Percentiles rank a stretch among this genome's conserved stretches.
Evolutionary conservation across 2,113 vertebrate species (phyloP).

Genomic region (Channa argus): DNA sequence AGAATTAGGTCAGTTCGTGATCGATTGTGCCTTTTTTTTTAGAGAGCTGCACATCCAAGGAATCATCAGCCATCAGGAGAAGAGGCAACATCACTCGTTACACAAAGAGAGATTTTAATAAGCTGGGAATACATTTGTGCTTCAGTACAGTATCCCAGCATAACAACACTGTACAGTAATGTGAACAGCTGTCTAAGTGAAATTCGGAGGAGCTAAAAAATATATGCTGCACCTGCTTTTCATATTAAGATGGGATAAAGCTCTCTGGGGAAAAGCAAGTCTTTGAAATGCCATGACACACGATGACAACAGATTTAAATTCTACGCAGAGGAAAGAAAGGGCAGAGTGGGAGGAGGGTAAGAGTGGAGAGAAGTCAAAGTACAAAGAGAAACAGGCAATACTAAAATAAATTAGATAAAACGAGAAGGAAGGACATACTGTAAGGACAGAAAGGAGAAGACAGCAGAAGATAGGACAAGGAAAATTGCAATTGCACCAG

Average conservation of each 20-base stretch:
- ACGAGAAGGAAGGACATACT: not conserved
- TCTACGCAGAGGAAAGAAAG: not conserved
- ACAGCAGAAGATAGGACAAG: not conserved
- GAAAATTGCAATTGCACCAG: not conserved
- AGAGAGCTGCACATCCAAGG: conserved; percentile 34
- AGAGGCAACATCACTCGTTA: conserved; percentile 10
- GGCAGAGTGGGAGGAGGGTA: not conserved
- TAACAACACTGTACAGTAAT: conserved; percentile 5
- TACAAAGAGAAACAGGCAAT: not conserved
- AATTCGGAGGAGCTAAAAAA: conserved; percentile 9
- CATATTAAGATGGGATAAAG: conserved; percentile 2
- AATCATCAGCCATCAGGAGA: conserved; percentile 18
- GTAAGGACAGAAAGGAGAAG: not conserved
- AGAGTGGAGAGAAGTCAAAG: not conserved
- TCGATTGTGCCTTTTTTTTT: conserved; percentile 35
- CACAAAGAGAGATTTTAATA: conserved; percentile 28
- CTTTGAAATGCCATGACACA: conserved; percentile 20
- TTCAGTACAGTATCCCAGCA: conserved; percentile 24
- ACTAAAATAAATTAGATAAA: not conserved
- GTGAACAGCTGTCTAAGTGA: conserved; percentile 28
- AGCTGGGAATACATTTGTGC: conserved; percentile 22
- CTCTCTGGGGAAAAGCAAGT: not conserved
- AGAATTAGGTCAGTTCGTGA: conserved; percentile 61
- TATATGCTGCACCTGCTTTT: conserved; percentile 4
- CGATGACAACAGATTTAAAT: conserved; percentile 5